Base-by-base conservation (phyloP, 2,113 vertebrate species). In the Delphinapterus leucas region DNA sequence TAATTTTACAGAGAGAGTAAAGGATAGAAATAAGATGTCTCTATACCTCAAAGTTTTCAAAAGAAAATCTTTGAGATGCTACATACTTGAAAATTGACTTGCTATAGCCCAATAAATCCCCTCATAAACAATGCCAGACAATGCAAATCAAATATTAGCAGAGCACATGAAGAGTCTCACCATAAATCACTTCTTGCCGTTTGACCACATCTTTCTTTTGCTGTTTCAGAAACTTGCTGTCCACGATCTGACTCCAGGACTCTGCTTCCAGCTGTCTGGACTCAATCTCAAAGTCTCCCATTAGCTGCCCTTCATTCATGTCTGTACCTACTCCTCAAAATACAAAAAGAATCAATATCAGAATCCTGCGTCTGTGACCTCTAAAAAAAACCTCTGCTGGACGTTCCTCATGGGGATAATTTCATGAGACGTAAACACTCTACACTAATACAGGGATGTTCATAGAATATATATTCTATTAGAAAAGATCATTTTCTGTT, bases 181-280 rank as follows among this genome's bases (percentile, higher is more conserved):
- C 99, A 0, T 99, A 99, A 98, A 99, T 99, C 82, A 99, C 99
- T 88, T 99, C 99, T 93, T 99, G 99, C 73, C 99, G 99, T 98
- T 99, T 99, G 91, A 99, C 99, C 97, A 99, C 97, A 33, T 99
- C 99, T 96, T 99, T 99, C 97, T 99, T 99, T 49, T 99, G 99
- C 92, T 99, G 99, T 94, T 99, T 99, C 70, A 99, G 98, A 94
- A 99, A 99, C 96, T 99, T 99, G 98, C 98, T 99, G 96, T 99
- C 99, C n/a, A 99, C 99, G 0, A 98, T 98, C 65, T 99, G 98
- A 97, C 99, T 99, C 99, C 99, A 99, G 8, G 99, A 99, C 97
- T 99, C 99, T 0, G 99, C 99, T 93, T 99, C 99, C 76, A 99
- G 97, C 67, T 99, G 99, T 95, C 99, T 99, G 68, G 99, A 99